Evolutionary conservation across 2,113 vertebrate species (phyloP), one percentile per base, ranked within the genome.

Genomic region (Amblyopsis rosae): DNA sequence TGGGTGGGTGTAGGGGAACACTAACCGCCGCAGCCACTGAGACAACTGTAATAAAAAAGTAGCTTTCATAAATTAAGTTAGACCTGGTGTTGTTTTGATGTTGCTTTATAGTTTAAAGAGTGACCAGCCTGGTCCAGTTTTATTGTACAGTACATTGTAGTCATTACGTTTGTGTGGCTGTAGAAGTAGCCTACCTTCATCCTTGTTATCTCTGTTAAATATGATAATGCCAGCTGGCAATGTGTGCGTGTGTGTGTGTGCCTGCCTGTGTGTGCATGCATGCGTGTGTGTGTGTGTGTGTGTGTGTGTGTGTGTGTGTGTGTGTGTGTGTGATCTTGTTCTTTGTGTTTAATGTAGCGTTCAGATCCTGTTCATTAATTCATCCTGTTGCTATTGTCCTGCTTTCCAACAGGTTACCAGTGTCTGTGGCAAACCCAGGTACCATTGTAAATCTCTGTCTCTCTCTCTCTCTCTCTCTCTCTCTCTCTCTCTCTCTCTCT

Each of bases 321-420:
- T 8, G 13, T 4, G 46, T 15, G 33, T 8, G 60, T 8, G 26
- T 5, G 68, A 19, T 71, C 57, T 59, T 72, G 76, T 82, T 70
- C 63, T 35, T 77, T 73, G 81, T 83, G 82, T 82, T 88, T 84
- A 88, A 85, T 79, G 74, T 70, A 80, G 85, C 77, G 63, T 84
- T 80, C 12, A 49, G 66, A 73, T 83, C 69, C 73, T 86, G 84
- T 88, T 90, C 75, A 90, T 89, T 90, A 82, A 92, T 92, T 90
- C 79, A 92, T 88, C 76, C 59, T 76, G 87, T 86, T 87, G 80
- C 86, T 82, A 80, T 82, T 65, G 81, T 79, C 87, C 68, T 82
- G 70, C 77, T 78, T 75, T 90, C 89, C 84, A 80, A 71, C 55
- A 62, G 77, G 88, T 77, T 61, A 67, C 75, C 81, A 70, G 82